phyloP scores from a whole-genome alignment of 1,140 invertebrate genomes.

The Druon quercuslanigerum region DNA sequence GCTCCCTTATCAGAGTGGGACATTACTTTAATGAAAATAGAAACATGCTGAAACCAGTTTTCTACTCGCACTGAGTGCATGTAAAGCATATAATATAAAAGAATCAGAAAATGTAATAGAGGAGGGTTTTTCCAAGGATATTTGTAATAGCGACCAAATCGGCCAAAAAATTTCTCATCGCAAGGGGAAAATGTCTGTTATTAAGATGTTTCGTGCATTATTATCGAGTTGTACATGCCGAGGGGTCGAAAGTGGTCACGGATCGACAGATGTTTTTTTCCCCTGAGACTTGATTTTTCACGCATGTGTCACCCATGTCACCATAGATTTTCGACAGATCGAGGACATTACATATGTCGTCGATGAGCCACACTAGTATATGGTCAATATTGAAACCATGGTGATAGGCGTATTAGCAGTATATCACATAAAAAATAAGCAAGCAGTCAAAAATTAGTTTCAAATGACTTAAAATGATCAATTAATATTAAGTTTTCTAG shows the following conservation, averaged over 20 bases:
- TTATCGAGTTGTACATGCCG: conserved; percentile 48
- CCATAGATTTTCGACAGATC: conserved; percentile 41
- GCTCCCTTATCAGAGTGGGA: no score
- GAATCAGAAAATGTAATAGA: no score
- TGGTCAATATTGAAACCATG: conserved; percentile 22
- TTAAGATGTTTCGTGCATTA: conserved; percentile 57
- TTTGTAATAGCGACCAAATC: not conserved
- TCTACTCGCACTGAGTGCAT: no score
- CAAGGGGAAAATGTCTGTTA: conserved; percentile 36
- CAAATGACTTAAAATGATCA: not conserved
- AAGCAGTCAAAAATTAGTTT: conserved; percentile 16
- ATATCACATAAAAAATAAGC: not conserved
- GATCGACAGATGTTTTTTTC: conserved; percentile 63
- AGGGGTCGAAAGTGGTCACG: conserved; percentile 46
- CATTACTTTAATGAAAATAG: no score
- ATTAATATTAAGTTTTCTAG: not conserved
- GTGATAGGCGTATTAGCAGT: not conserved
- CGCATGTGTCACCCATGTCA: conserved; percentile 58
- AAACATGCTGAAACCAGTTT: no score
- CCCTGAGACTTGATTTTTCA: conserved; percentile 60
- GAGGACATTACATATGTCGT: conserved; percentile 57
- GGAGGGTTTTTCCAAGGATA: no score
- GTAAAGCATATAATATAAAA: no score
- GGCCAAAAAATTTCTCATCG: not conserved
- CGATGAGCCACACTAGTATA: conserved; percentile 41